Evolutionary conservation across 2,888 invertebrate species (phyloP).

Genomic region (Limulus polyphemus): DNA sequence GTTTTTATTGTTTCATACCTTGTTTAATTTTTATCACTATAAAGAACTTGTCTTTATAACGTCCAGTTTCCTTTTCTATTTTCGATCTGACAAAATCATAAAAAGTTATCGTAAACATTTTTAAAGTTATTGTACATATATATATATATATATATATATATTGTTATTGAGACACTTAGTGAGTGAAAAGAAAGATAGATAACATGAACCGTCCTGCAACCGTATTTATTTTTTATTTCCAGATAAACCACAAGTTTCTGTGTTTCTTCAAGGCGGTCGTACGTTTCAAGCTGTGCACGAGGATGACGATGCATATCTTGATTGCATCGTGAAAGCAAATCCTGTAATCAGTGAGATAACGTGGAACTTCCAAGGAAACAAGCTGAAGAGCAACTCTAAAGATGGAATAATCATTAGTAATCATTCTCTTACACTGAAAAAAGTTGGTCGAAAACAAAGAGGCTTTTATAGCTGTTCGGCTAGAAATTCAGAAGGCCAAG

Average conservation of each 20-base stretch:
- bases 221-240: conserved; percentile 28
- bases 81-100: too few relatives aligned
- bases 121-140: too few relatives aligned
- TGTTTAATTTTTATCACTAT: too few relatives aligned
- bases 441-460: conserved; percentile 59
- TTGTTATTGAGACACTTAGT: too few relatives aligned
- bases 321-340: conserved; percentile 79
- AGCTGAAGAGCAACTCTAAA: conserved; percentile 40
- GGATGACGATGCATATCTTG: conserved; percentile 83
- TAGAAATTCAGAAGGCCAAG: conserved; percentile 23
- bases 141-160: too few relatives aligned
- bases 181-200: too few relatives aligned
- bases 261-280: conserved; percentile 68
- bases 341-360: conserved; percentile 68
- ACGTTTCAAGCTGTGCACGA: conserved; percentile 78
- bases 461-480: conserved; percentile 26
- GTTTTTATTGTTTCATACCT: too few relatives aligned
- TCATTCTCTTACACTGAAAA: conserved; percentile 80
- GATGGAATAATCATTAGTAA: conserved; percentile 78
- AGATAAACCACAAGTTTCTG: conserved; percentile 73
- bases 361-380: conserved; percentile 44
- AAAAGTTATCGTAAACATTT: too few relatives aligned
- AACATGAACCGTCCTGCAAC: too few relatives aligned
- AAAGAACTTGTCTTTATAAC: too few relatives aligned
- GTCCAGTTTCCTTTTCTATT: too few relatives aligned